These are phyloP conservation scores for Eristalinus sepulchralis DNA, from an alignment of 2,888 invertebrate species.

Conservation along the genomic window DNA sequence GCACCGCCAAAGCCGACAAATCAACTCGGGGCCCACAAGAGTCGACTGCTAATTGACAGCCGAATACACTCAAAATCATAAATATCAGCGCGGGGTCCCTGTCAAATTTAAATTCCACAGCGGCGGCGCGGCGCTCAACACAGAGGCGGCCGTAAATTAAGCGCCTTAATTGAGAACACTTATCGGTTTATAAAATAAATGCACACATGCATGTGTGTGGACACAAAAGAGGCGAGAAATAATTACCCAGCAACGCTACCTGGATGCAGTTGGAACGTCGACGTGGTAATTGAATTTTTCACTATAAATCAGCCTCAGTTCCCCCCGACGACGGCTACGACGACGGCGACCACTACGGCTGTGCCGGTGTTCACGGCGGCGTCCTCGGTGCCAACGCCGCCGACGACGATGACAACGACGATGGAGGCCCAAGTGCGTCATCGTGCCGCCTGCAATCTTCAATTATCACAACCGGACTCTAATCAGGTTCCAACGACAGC, in stretches of 20 bases:
- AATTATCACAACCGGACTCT: constrained; percentile 60
- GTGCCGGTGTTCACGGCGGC: neutral
- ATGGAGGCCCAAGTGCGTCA: constrained; percentile 41
- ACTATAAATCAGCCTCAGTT: constrained; percentile 44
- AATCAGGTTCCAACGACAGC: constrained; percentile 54
- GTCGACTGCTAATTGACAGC: constrained; percentile 33
- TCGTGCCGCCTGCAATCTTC: constrained; percentile 49
- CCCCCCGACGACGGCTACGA: neutral
- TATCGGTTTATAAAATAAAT: constrained; percentile 31
- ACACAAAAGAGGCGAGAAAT: neutral
- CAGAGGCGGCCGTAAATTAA: constrained; percentile 38
- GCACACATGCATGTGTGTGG: neutral
- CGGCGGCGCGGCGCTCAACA: neutral
- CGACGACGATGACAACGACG: neutral
- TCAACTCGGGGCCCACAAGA: constrained; percentile 6
- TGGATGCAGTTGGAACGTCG: constrained; percentile 29
- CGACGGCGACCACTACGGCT: neutral
- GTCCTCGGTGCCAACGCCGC: neutral
- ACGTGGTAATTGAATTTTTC: constrained; percentile 47
- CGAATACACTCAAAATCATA: constrained; percentile 9
- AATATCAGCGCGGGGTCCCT: constrained; percentile 23
- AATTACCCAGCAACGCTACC: constrained; percentile 34
- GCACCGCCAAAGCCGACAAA: neutral
- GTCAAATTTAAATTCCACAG: constrained; percentile 44
- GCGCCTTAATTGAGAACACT: constrained; percentile 42